A percentile compares a stretch with the other conserved stretches of the same genome.
Conservation (phyloP, 53 echinoderm and acorn worm species). For the Henricia sp. region DNA sequence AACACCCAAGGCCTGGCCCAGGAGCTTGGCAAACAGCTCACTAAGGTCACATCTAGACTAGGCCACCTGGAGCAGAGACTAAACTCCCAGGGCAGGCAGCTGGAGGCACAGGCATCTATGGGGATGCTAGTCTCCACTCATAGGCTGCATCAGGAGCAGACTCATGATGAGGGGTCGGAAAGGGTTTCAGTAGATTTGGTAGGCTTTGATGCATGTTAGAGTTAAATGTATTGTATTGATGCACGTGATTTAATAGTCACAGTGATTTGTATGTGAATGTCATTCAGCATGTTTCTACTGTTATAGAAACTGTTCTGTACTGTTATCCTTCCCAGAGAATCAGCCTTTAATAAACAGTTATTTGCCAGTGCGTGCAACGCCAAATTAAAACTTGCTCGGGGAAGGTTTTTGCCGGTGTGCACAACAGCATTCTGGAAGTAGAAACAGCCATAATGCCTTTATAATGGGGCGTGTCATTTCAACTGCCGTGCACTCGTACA, state of each 20-base stretch:
- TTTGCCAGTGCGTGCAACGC: too few relatives aligned
- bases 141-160: slow-evolving; percentile 1
- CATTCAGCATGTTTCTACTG: too few relatives aligned
- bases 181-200: slow-evolving; percentile 33
- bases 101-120: slow-evolving; percentile 50
- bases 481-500: too few relatives aligned
- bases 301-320: too few relatives aligned
- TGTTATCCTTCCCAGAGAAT: too few relatives aligned
- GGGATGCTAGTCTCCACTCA: slow-evolving; percentile 27
- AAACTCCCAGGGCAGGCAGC: slow-evolving; percentile 48
- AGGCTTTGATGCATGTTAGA: slow-evolving; percentile 22
- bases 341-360: too few relatives aligned
- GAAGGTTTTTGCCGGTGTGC: too few relatives aligned
- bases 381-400: too few relatives aligned
- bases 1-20: slow-evolving; percentile 59
- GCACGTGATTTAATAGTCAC: neutral
- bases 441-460: too few relatives aligned
- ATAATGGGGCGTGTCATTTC: too few relatives aligned
- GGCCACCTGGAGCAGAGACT: slow-evolving; percentile 50
- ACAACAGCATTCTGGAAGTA: too few relatives aligned
- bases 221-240: neutral
- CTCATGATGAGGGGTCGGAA: slow-evolving; percentile 26
- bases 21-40: slow-evolving; percentile 53
- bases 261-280: too few relatives aligned
- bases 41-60: slow-evolving; percentile 40